These are phyloP conservation scores for Chamaea fasciata DNA, from an alignment of 2,113 vertebrate genomes.

Conservation along the genomic window DNA sequence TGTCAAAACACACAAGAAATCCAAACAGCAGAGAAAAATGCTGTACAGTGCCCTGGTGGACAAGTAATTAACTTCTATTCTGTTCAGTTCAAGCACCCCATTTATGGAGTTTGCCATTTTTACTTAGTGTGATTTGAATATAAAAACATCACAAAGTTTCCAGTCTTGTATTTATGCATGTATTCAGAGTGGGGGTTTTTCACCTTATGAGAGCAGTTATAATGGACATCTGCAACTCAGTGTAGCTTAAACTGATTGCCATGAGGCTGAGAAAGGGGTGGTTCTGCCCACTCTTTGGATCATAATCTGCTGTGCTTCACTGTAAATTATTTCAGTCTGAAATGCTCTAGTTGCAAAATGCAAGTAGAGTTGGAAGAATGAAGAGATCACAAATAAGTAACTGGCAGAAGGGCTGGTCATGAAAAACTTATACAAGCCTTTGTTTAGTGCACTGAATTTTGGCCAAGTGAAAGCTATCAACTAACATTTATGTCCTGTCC, in stretches of 20 bases:
- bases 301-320: neutral
- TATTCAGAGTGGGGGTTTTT: accelerated
- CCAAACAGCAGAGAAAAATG: neutral
- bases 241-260: neutral
- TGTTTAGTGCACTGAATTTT: neutral
- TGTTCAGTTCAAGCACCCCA: neutral
- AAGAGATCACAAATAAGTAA: neutral
- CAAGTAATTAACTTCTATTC: neutral
- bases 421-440: neutral
- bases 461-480: neutral
- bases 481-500: neutral
- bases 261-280: accelerated
- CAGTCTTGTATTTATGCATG: neutral
- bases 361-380: neutral
- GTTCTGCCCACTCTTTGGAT: neutral
- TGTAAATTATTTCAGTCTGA: neutral
- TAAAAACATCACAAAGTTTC: neutral
- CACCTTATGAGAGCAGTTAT: neutral
- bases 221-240: neutral
- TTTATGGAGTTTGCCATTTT: neutral
- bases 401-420: neutral
- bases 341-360: neutral
- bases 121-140: neutral
- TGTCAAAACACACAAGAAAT: neutral
- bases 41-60: neutral